phyloP scores from a whole-genome alignment of 2,888 invertebrate genomes.

The Trimorus sp. region DNA sequence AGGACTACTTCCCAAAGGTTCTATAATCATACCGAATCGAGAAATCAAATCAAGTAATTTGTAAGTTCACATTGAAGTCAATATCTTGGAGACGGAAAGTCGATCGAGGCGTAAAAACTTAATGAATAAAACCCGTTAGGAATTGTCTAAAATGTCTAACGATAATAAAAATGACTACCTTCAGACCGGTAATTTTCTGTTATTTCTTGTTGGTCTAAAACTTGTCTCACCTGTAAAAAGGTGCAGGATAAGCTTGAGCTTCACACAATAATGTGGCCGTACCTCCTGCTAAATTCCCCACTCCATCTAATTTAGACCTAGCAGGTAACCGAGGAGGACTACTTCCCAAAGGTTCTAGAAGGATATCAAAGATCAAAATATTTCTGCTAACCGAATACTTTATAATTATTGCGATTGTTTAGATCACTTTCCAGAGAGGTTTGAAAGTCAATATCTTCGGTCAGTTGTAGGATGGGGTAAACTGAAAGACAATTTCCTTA shows the following conservation, averaged over 20 bases:
- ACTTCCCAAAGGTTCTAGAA: slow-evolving; percentile 84
- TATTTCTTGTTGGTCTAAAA: no score
- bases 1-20: slow-evolving; percentile 84
- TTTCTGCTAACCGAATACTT: no score
- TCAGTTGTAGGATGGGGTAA: no score
- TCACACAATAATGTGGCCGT: slow-evolving; percentile 83
- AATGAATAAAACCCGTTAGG: no score
- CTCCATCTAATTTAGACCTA: slow-evolving; percentile 81
- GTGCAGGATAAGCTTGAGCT: slow-evolving; percentile 88
- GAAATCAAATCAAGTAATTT: neutral
- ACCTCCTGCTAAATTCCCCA: slow-evolving; percentile 64
- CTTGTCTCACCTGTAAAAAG: slow-evolving; percentile 82
- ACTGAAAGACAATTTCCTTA: no score
- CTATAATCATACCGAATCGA: slow-evolving; percentile 78
- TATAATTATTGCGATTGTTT: no score
- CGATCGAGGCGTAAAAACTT: no score
- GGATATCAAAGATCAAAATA: neutral
- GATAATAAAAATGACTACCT: no score
- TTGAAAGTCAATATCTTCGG: slow-evolving; percentile 46
- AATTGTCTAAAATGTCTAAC: no score
- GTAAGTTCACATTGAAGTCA: neutral
- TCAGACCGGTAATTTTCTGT: no score
- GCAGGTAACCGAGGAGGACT: slow-evolving; percentile 83
- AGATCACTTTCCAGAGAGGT: slow-evolving; percentile 22
- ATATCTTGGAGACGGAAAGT: neutral